Base-by-base conservation (phyloP, 2,888 invertebrate species). In the Magallana nippona region DNA sequence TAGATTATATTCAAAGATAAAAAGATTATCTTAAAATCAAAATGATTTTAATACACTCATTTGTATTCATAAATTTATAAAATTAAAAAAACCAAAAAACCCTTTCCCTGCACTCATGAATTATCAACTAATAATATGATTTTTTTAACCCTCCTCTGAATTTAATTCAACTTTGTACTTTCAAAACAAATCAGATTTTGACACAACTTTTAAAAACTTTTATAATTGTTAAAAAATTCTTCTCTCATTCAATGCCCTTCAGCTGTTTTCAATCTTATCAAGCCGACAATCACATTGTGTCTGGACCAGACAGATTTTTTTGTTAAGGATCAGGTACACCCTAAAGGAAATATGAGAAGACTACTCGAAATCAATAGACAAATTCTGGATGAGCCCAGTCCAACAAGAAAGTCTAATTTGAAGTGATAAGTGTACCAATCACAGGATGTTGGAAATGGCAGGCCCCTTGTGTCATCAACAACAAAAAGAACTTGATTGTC, bases 351-450 rank as follows among this genome's bases (percentile, higher is more conserved):
- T 71, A 27, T 71, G 71, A 71, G 71, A 71, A 71, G 32, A 71
- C 71, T 71, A 71, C 71, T 71, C 19, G 3, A 71, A 32, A 71
- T 71, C 27, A 71, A 71, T 71, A 71, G 71, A 71, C n/a, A 71
- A 17, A 27, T 71, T 71, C 27, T 32, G 15, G 32, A 71, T 71
- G 71, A 27, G 71, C 71, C 22, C 71, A 71, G 32, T 71, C 32
- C 22, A 10, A 22, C 32, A 32, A 5, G 71, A 71, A 27, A 71
- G 71, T 22, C 71, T 71, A 71, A 71, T 71, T 71, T 71, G 32
- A 71, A 32, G 71, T 71, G 71, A 32, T 71, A 71, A 71, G 71
- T 27, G 71, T 71, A 71, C 71, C 71, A 71, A 27, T 71, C 13
- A 15, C 22, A 3, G 71, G 44, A 44, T 44, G 44, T 3, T 27